These are phyloP conservation scores for Diarsia dahlii DNA, from an alignment of 2,888 invertebrate species.

Conservation along the genomic window DNA sequence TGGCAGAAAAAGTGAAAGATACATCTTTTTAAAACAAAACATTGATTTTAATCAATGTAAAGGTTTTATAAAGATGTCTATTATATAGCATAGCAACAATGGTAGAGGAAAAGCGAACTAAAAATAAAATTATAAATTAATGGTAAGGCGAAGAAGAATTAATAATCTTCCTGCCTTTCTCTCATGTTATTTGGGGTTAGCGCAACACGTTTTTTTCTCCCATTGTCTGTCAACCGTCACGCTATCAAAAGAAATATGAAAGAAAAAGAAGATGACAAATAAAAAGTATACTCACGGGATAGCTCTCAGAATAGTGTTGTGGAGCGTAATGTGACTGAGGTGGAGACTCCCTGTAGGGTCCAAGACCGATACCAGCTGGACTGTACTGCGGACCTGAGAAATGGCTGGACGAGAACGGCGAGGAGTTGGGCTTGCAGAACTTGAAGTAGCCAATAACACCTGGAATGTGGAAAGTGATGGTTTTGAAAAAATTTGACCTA, in stretches of 20 bases:
- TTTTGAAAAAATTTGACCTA: neutral
- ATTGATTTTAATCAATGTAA: too few relatives aligned
- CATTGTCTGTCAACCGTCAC: too few relatives aligned
- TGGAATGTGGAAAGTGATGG: constrained; percentile 66
- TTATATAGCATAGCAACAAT: too few relatives aligned
- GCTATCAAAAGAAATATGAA: neutral
- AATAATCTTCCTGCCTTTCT: too few relatives aligned
- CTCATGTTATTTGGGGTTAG: too few relatives aligned
- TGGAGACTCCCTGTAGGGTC: constrained; percentile 89
- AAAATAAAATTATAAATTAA: too few relatives aligned
- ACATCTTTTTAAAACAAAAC: too few relatives aligned
- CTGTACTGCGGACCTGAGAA: constrained; percentile 93
- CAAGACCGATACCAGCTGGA: constrained; percentile 93
- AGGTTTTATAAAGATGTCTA: too few relatives aligned
- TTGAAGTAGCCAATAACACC: constrained; percentile 96
- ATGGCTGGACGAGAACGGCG: constrained; percentile 86
- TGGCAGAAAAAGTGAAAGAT: neutral
- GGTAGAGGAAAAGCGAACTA: too few relatives aligned
- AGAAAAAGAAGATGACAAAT: neutral
- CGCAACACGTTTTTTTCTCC: too few relatives aligned
- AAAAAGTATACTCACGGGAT: constrained; percentile 77
- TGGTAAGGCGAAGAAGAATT: too few relatives aligned
- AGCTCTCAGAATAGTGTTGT: constrained; percentile 84
- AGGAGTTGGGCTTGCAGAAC: constrained; percentile 94
- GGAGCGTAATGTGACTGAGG: constrained; percentile 80